Evolutionary conservation across 2,797 vertebrate species (phyloP).

Genomic region (Channallabes apus): DNA sequence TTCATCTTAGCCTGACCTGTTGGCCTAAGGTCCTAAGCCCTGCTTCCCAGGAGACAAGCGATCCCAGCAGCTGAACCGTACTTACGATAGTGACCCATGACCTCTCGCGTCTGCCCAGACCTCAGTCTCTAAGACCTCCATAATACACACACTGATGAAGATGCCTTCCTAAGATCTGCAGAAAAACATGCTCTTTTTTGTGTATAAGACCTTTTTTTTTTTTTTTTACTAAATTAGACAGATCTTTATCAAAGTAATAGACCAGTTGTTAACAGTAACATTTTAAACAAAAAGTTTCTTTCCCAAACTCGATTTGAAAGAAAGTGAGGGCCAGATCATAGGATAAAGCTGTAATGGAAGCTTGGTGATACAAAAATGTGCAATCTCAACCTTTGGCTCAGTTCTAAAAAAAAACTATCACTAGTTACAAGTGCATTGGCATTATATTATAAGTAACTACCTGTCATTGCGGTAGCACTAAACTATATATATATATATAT

Average conservation of each 20-base stretch:
- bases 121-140: not conserved
- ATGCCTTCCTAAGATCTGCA: not conserved
- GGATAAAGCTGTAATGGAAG: not conserved
- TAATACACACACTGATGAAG: not conserved
- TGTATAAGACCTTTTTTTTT: not conserved
- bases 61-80: conserved; percentile 73
- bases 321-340: not conserved
- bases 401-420: conserved; percentile 7
- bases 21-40: conserved; percentile 68
- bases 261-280: not conserved
- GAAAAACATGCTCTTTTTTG: not conserved
- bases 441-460: not conserved
- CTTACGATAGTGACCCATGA: conserved; percentile 47
- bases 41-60: conserved; percentile 67
- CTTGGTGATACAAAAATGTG: not conserved
- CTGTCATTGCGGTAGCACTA: no score
- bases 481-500: no score
- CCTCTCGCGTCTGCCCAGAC: conserved; percentile 63
- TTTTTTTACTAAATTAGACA: not conserved
- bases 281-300: not conserved
- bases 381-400: not conserved
- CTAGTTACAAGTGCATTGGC: not conserved
- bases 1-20: conserved; percentile 72
- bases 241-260: not conserved
- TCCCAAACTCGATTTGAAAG: not conserved